phyloP scores from a whole-genome alignment of 1,140 invertebrate species.

The Vanessa atalanta region DNA sequence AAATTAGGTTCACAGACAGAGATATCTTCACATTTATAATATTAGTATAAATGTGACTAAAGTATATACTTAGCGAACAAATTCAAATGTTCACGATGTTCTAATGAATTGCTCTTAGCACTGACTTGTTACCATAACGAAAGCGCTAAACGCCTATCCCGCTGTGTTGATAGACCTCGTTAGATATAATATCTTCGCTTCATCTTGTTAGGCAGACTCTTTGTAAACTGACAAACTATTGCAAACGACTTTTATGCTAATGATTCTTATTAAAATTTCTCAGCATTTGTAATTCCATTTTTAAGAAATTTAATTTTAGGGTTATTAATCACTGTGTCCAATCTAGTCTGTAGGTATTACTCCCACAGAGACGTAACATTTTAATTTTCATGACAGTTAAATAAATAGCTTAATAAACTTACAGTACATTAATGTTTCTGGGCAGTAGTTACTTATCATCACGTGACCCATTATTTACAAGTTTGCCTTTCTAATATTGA shows the following conservation, averaged over 20 bases:
- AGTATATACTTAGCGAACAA: constrained; percentile 16
- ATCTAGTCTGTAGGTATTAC: too few species aligned
- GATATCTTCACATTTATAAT: too few species aligned
- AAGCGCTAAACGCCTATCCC: constrained; percentile 28
- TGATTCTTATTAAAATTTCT: background rate
- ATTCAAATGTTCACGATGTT: constrained; percentile 23
- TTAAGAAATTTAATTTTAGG: too few species aligned
- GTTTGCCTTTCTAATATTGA: too few species aligned
- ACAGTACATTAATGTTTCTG: too few species aligned
- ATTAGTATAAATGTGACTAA: background rate
- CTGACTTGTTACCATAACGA: constrained; percentile 32
- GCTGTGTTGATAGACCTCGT: constrained; percentile 31
- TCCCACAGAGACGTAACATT: too few species aligned
- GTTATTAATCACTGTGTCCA: too few species aligned
- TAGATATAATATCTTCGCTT: constrained; percentile 25
- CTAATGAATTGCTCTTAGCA: constrained; percentile 30
- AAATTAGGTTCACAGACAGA: too few species aligned
- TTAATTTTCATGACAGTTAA: too few species aligned
- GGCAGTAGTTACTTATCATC: too few species aligned
- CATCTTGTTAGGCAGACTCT: constrained; percentile 16
- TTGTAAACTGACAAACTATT: constrained; percentile 1
- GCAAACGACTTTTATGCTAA: background rate
- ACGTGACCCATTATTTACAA: too few species aligned
- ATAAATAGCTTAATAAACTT: too few species aligned
- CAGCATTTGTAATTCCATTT: background rate